phyloP scores from a whole-genome alignment of 1,140 invertebrate species.

The Littorina saxatilis region DNA sequence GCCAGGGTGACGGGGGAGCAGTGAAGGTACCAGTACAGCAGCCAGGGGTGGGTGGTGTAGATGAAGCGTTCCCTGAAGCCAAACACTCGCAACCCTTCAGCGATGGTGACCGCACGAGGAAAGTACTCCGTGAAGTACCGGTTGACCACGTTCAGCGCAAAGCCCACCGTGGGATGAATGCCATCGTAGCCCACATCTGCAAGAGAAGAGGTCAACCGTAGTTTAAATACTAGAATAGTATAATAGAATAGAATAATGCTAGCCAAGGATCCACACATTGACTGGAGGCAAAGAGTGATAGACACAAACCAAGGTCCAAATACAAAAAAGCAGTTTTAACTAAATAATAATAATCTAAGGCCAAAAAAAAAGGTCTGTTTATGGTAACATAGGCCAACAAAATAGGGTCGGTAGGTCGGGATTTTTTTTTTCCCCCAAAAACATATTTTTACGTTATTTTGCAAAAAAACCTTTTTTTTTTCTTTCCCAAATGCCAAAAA shows the following conservation, averaged over 20 bases:
- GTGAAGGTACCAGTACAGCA: slow-evolving; percentile 65
- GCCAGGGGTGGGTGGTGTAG: slow-evolving; percentile 73
- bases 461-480: no score
- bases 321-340: neutral
- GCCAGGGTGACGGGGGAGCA: slow-evolving; percentile 62
- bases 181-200: slow-evolving; percentile 71
- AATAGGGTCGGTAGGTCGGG: no score
- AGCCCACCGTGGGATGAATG: slow-evolving; percentile 49
- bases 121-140: slow-evolving; percentile 67
- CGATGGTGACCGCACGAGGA: slow-evolving; percentile 60
- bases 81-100: slow-evolving; percentile 46
- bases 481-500: no score
- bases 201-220: neutral
- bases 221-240: neutral
- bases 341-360: no score
- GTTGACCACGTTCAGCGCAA: slow-evolving; percentile 68
- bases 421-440: no score
- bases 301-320: no score
- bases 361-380: no score
- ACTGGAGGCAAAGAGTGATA: no score
- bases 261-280: neutral
- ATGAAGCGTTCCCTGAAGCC: slow-evolving; percentile 64
- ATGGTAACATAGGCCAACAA: no score
- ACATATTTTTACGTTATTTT: no score
- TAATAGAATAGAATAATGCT: neutral